phyloP scores from a whole-genome alignment of 1,140 invertebrate genomes.

The Drosophila bifasciata region DNA sequence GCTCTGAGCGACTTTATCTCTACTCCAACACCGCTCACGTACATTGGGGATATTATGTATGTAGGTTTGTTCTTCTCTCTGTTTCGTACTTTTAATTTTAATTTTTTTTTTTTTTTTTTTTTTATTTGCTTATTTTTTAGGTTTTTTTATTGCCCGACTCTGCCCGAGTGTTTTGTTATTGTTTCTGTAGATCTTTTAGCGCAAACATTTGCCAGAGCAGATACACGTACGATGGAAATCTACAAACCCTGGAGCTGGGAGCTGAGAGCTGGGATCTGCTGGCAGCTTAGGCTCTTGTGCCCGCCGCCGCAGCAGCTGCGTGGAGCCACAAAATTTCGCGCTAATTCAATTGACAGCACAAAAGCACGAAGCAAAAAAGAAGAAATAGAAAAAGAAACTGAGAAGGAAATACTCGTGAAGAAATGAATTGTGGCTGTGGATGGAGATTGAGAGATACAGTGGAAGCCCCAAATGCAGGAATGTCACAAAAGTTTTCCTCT shows the following conservation, averaged over 20 bases:
- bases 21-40: constrained; percentile 35
- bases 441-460: constrained; percentile 26
- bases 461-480: constrained; percentile 17
- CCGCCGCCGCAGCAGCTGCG: constrained; percentile 22
- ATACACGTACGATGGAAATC: constrained; percentile 51
- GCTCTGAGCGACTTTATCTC: constrained; percentile 71
- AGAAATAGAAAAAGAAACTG: constrained; percentile 19
- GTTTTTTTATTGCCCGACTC: constrained; percentile 55
- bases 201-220: constrained; percentile 57
- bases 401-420: constrained; percentile 34
- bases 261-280: constrained; percentile 7
- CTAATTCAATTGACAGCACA: constrained; percentile 77
- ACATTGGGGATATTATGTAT: constrained; percentile 22
- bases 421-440: constrained; percentile 35
- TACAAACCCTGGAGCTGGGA: constrained; percentile 31
- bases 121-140: constrained; percentile 43
- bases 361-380: constrained; percentile 24
- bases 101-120: constrained; percentile 33
- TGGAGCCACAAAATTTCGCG: constrained; percentile 33
- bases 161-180: constrained; percentile 57
- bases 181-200: constrained; percentile 58
- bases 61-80: constrained; percentile 58
- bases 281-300: constrained; percentile 29
- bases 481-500: background rate
- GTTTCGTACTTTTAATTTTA: constrained; percentile 54